phyloP scores from a whole-genome alignment of 2,888 invertebrate species.

The Poecilus cupreus region DNA sequence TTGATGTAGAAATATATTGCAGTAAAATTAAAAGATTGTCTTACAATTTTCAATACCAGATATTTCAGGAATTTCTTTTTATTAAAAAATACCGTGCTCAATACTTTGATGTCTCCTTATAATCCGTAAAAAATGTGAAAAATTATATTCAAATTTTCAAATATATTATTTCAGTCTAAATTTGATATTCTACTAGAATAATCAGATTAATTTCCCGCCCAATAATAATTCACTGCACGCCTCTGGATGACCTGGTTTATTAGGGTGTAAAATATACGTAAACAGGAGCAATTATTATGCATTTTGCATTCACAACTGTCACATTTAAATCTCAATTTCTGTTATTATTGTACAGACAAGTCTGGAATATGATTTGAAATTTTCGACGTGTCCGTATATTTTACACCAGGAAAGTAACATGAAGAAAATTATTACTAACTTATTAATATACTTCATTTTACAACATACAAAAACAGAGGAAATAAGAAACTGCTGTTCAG shows the following conservation, averaged over 20 bases:
- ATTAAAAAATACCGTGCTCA: conserved; percentile 6
- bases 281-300: conserved; percentile 18
- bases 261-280: conserved; percentile 48
- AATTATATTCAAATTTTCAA: neutral
- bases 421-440: no score
- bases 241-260: conserved; percentile 5
- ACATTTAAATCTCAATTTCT: neutral
- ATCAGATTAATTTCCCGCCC: neutral
- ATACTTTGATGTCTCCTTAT: conserved; percentile 1
- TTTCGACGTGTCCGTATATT: neutral
- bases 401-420: conserved; percentile 1
- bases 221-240: conserved; percentile 39
- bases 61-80: neutral
- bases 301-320: conserved; percentile 13
- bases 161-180: neutral
- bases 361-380: neutral
- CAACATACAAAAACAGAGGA: no score
- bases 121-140: neutral
- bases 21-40: neutral
- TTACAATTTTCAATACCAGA: conserved; percentile 4
- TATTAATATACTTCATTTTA: no score
- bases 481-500: no score
- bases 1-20: neutral
- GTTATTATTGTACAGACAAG: neutral
- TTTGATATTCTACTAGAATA: neutral